Evolutionary conservation across 1,140 invertebrate species (phyloP).

Genomic region (Yoshiicerus persimilis): DNA sequence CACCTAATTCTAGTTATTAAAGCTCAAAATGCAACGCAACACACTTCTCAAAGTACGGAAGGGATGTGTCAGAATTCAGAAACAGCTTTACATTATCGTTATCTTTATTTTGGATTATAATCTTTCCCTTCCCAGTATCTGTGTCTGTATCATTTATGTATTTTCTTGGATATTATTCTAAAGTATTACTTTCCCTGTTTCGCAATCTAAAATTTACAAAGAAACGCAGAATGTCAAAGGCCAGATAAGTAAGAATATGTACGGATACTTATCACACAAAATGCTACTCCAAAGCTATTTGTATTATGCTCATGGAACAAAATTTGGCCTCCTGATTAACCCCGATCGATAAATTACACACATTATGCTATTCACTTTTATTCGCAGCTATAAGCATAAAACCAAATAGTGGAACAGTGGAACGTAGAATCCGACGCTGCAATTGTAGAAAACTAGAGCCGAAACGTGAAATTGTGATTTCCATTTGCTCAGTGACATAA

Average conservation of each 20-base stretch:
- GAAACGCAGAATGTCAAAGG: not conserved
- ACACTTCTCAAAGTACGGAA: too few species aligned
- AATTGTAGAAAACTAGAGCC: not conserved
- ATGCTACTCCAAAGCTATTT: not conserved
- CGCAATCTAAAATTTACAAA: too few species aligned
- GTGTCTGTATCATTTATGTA: too few species aligned
- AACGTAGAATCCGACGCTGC: not conserved
- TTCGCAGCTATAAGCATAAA: not conserved
- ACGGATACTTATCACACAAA: not conserved
- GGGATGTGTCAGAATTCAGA: too few species aligned
- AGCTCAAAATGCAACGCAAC: too few species aligned
- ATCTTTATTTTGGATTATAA: too few species aligned
- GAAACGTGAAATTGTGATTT: not conserved
- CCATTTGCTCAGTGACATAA: not conserved
- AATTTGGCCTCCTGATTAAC: not conserved
- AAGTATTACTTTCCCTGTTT: too few species aligned
- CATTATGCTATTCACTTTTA: not conserved
- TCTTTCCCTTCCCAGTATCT: too few species aligned
- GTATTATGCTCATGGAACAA: not conserved
- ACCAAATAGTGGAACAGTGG: not conserved
- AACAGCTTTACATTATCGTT: too few species aligned
- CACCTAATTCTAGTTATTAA: too few species aligned
- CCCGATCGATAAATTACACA: not conserved
- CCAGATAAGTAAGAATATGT: too few species aligned
- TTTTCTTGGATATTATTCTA: too few species aligned